Evolutionary conservation across 2,113 vertebrate species (phyloP), one percentile per base, ranked within the genome.

Genomic region (Melanostigma gelatinosum): DNA sequence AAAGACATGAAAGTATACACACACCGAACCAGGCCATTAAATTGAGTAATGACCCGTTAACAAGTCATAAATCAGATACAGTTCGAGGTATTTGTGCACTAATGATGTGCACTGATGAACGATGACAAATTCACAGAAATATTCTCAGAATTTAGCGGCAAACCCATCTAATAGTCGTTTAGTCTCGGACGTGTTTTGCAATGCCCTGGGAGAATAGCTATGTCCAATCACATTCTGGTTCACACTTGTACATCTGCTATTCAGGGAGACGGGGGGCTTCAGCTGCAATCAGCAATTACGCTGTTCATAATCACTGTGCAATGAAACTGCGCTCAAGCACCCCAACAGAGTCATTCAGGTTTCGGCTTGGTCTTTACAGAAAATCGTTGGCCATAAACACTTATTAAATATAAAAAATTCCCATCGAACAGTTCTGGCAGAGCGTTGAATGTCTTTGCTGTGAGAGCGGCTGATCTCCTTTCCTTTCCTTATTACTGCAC

Each of bases 381-480:
- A 22, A 36, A 24, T 54, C 20, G 61, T 61, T 38, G 4, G 29
- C 55, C 57, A 65, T 64, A 65, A 64, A 60, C 13, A 63, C 52
- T 27, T 40, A 24, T 77, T 15, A 62, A 80, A 72, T 52, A 76
- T 76, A 16, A 36, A 52, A 61, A 36, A 66, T 44, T 65, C 13
- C n/a, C 13, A 63, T 77, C 9, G 32, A 64, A 72, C 4, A 32
- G 9, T 55, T 58, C 9, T 22, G 50, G 29, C 32, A 36, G 27
- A 61, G 32, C 22, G 18, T 10, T 69, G n/a, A 63, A 63, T 63
- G 20, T 54, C 32, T 69, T 10, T 58, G 38, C 40, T 52, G 8
- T 64, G 8, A 77, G 42, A 18, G 11, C 18, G 22, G 18, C 27
- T 20, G 22, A 65, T 65, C 42, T 75, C 36, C 44, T 50, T 52